Evolutionary conservation across 2,797 vertebrate species (phyloP).

Genomic region (Protosalanx chinensis): DNA sequence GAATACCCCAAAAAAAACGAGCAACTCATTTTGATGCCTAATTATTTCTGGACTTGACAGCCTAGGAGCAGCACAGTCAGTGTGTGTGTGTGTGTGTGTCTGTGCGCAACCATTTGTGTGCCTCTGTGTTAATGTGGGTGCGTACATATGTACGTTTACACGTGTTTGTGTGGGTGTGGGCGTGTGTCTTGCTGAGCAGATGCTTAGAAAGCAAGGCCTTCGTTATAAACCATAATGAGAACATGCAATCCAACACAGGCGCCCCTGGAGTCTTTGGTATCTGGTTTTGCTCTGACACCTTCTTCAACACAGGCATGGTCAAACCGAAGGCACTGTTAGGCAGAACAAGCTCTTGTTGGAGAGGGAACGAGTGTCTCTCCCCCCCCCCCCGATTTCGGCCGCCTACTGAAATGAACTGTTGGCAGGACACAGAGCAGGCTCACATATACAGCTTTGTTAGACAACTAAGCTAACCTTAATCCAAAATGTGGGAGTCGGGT

Average conservation of each 20-base stretch:
- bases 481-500: background rate
- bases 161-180: background rate
- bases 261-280: conserved; percentile 71
- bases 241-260: conserved; percentile 64
- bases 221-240: conserved; percentile 81
- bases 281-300: conserved; percentile 72
- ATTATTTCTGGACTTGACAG: conserved; percentile 87
- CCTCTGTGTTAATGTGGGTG: conserved; percentile 54
- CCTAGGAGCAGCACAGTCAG: conserved; percentile 72
- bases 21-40: conserved; percentile 83
- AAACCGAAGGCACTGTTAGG: conserved; percentile 47
- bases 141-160: background rate
- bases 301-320: conserved; percentile 65
- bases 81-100: conserved; percentile 47
- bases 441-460: background rate
- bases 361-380: conserved; percentile 20
- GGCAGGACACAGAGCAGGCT: background rate
- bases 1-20: conserved; percentile 60
- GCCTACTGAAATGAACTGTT: background rate
- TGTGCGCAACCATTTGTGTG: conserved; percentile 7
- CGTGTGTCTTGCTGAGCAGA: conserved; percentile 52
- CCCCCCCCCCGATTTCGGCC: background rate
- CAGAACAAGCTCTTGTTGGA: conserved; percentile 38
- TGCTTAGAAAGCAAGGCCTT: conserved; percentile 76
- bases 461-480: background rate